phyloP scores from a whole-genome alignment of 1,140 invertebrate species.

The Venturia canescens region DNA sequence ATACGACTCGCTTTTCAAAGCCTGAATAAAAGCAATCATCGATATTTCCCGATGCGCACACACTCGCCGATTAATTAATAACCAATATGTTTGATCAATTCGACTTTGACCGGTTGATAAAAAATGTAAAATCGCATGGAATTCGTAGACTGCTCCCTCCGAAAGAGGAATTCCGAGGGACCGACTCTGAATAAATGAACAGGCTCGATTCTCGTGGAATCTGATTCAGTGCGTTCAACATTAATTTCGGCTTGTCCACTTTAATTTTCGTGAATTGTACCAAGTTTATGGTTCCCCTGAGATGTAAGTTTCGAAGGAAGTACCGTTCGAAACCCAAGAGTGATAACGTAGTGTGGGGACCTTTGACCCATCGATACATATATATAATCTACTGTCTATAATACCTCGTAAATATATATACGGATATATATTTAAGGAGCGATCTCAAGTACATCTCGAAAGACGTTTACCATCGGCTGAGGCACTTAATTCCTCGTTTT shows the following conservation, averaged over 20 bases:
- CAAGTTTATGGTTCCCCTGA: conserved; percentile 68
- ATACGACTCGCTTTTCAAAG: too few species aligned
- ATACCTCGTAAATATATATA: conserved; percentile 5
- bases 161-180: background rate
- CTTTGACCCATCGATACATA: conserved; percentile 6
- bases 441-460: conserved; percentile 20
- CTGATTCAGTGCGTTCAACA: conserved; percentile 62
- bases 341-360: background rate
- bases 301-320: conserved; percentile 37
- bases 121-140: background rate
- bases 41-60: too few species aligned
- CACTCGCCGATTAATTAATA: too few species aligned
- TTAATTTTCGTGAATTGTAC: conserved; percentile 70
- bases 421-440: background rate
- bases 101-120: background rate
- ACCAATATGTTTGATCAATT: background rate
- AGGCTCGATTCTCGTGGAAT: conserved; percentile 56
- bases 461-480: conserved; percentile 33
- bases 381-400: conserved; percentile 4
- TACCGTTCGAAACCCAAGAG: background rate
- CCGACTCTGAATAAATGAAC: conserved; percentile 15
- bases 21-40: too few species aligned
- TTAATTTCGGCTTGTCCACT: conserved; percentile 62
- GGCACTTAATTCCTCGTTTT: conserved; percentile 31
- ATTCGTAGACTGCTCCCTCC: conserved; percentile 32